Conservation (phyloP, 2,113 vertebrate species). For the Coptodon bakossiorum region DNA sequence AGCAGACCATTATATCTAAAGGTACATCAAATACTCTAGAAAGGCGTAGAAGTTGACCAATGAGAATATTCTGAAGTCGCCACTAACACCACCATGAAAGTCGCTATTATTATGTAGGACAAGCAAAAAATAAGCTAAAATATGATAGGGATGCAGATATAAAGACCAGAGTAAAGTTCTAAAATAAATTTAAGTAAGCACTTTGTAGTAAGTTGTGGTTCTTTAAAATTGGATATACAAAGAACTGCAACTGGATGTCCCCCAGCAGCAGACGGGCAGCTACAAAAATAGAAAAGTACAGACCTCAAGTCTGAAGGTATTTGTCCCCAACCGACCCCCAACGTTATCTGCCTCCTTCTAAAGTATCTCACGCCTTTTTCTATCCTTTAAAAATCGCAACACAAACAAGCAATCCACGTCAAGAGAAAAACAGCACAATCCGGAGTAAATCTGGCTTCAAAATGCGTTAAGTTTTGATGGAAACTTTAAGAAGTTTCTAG, state of each 20-base stretch:
- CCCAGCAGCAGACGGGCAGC: not conserved
- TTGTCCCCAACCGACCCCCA: not conserved
- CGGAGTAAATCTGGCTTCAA: not conserved
- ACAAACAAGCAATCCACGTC: not conserved
- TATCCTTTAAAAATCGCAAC: not conserved
- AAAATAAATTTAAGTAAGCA: not conserved
- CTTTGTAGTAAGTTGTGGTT: not conserved
- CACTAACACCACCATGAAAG: not conserved
- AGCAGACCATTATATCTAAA: not conserved
- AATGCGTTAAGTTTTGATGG: not conserved
- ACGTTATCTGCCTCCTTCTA: not conserved
- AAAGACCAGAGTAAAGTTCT: not conserved
- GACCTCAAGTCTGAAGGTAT: not conserved
- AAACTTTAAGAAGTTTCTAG: slow-evolving; percentile 15
- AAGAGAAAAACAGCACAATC: not conserved
- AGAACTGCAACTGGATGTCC: not conserved
- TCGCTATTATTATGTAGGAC: not conserved
- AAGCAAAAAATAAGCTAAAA: not conserved
- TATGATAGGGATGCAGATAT: not conserved
- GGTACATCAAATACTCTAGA: not conserved
- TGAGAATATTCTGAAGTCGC: not conserved
- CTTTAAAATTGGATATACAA: not conserved
- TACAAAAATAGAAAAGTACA: not conserved
- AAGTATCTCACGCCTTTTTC: not conserved
- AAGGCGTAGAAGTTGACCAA: no score